Conservation (phyloP, 2,797 vertebrate species). For the Eleutherodactylus coqui region DNA sequence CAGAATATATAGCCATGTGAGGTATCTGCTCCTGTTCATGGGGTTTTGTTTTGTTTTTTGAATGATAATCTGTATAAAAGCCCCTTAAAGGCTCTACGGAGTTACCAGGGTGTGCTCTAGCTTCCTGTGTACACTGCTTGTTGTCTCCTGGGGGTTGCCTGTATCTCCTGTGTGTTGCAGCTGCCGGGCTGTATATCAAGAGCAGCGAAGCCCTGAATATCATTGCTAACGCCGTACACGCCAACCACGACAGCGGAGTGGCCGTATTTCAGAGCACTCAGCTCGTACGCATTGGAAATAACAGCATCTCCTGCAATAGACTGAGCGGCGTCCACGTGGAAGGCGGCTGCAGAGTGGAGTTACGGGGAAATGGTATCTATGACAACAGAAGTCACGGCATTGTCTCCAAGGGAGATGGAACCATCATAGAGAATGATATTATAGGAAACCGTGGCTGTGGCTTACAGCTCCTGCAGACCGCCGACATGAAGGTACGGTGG, state of each 20-base stretch:
- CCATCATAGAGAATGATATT: conserved; percentile 87
- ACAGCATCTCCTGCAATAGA: conserved; percentile 86
- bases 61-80: too few species aligned
- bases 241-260: conserved; percentile 81
- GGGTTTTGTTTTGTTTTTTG: too few species aligned
- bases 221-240: conserved; percentile 83
- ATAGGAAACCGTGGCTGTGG: conserved; percentile 84
- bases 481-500: conserved; percentile 83
- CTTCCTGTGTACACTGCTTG: too few species aligned
- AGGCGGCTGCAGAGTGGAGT: conserved; percentile 84
- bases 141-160: background rate
- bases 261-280: conserved; percentile 86
- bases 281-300: conserved; percentile 83
- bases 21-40: too few species aligned
- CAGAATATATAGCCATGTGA: too few species aligned
- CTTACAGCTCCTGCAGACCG: conserved; percentile 80
- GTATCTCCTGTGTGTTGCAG: conserved; percentile 67
- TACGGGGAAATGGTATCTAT: conserved; percentile 89
- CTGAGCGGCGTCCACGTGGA: conserved; percentile 83
- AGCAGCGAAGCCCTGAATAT: conserved; percentile 87
- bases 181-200: conserved; percentile 88
- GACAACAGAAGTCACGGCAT: conserved; percentile 85
- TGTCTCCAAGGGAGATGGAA: conserved; percentile 81
- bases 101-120: too few species aligned
- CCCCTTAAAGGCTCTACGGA: too few species aligned